Conservation (phyloP, 2,797 vertebrate species). For the Amniataba percoides region DNA sequence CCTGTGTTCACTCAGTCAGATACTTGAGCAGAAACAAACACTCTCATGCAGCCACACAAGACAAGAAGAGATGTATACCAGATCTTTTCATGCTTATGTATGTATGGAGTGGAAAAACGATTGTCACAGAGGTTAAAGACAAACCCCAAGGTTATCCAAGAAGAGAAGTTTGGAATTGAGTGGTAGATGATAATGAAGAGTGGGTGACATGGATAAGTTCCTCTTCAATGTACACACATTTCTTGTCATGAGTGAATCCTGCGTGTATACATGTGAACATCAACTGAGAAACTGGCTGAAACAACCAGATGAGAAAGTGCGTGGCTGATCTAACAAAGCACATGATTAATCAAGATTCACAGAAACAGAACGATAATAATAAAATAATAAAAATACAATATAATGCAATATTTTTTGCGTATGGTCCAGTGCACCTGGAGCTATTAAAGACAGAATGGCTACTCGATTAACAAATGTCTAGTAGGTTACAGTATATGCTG, state of each 20-base stretch:
- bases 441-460: neutral
- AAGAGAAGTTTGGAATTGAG: too few species aligned
- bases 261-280: too few species aligned
- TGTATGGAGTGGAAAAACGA: too few species aligned
- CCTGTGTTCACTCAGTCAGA: conserved; percentile 21
- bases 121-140: neutral
- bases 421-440: too few species aligned
- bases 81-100: neutral
- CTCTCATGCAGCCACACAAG: neutral
- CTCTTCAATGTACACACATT: neutral
- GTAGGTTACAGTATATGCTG: neutral
- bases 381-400: neutral
- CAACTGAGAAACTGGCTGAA: too few species aligned
- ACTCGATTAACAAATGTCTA: neutral
- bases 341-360: neutral
- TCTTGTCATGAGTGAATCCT: too few species aligned
- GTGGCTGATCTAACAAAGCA: neutral
- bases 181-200: too few species aligned
- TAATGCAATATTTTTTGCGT: neutral
- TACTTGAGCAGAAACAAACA: conserved; percentile 2
- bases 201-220: too few species aligned
- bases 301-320: neutral
- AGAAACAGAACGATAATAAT: neutral
- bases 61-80: neutral
- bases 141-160: neutral